Percentiles rank a stretch among this genome's conserved stretches.
Evolutionary conservation across 2,888 invertebrate genomes (phyloP).

Genomic region (Rotaria macrura): DNA sequence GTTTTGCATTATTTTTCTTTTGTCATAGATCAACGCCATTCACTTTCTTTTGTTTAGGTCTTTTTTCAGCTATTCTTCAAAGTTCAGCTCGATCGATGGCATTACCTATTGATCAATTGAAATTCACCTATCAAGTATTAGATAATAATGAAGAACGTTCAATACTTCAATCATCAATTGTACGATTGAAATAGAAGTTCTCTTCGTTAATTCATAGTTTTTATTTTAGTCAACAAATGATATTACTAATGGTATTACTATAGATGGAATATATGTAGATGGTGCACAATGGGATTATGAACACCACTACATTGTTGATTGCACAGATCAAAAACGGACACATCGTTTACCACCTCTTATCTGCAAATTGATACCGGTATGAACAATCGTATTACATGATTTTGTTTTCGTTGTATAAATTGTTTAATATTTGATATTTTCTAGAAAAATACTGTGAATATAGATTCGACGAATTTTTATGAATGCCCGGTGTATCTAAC

Average conservation of each 20-base stretch:
- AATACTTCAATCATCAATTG: not conserved
- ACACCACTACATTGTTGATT: not conserved
- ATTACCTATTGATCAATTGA: conserved; percentile 47
- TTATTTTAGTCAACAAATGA: not conserved
- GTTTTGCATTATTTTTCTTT: no score
- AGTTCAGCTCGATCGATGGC: conserved; percentile 46
- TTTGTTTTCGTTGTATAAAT: no score
- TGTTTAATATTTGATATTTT: not conserved
- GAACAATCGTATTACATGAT: no score
- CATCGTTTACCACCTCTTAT: conserved; percentile 26
- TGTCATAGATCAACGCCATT: not conserved
- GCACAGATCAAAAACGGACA: not conserved
- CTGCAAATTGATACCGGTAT: conserved; percentile 24
- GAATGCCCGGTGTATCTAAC: conserved; percentile 48
- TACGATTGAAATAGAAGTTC: not conserved
- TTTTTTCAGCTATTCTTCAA: conserved; percentile 48
- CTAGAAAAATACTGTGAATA: not conserved
- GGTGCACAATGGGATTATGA: conserved; percentile 28
- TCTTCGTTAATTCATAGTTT: not conserved
- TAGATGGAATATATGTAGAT: conserved; percentile 31
- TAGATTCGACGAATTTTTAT: conserved; percentile 36
- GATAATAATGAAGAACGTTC: conserved; percentile 20
- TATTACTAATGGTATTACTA: conserved; percentile 21
- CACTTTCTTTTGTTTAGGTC: conserved; percentile 38
- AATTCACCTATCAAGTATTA: conserved; percentile 42